phyloP scores from a whole-genome alignment of 1,140 invertebrate species.

The Drosophila arizonae region DNA sequence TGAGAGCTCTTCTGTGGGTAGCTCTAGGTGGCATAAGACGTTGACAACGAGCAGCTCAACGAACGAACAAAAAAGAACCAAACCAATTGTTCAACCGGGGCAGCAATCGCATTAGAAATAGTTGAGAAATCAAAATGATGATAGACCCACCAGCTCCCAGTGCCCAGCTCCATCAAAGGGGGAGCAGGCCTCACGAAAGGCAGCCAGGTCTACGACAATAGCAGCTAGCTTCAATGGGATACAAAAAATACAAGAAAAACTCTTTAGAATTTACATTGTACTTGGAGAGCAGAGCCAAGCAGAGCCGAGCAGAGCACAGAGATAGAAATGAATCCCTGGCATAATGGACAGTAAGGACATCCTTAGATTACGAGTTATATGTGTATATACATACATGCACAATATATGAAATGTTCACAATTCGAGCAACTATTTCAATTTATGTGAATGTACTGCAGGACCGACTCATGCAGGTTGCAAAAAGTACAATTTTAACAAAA shows the following conservation, averaged over 20 bases:
- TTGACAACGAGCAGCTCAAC: conserved; percentile 23
- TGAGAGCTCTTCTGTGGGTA: conserved; percentile 61
- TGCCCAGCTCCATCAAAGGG: too few species aligned
- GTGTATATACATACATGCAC: too few species aligned
- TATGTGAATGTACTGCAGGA: too few species aligned
- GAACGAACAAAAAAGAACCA: conserved; percentile 7
- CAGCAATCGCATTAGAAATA: conserved; percentile 80
- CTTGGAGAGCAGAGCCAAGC: conserved; percentile 6
- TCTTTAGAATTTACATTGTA: conserved; percentile 61
- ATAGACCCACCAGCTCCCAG: conserved; percentile 31
- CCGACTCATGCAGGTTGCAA: too few species aligned
- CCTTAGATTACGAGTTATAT: too few species aligned
- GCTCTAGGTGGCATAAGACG: conserved; percentile 65
- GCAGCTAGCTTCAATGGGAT: conserved; percentile 54
- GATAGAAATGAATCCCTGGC: conserved; percentile 2
- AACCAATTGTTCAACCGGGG: conserved; percentile 63
- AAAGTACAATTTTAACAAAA: too few species aligned
- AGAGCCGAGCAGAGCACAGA: background rate
- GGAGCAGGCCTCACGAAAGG: background rate
- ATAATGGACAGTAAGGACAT: conserved; percentile 3
- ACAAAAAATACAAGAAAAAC: conserved; percentile 11
- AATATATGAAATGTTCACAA: too few species aligned
- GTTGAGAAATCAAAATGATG: conserved; percentile 79
- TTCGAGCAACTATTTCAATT: too few species aligned
- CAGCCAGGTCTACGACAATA: conserved; percentile 50